Evolutionary conservation across 2,113 vertebrate genomes (phyloP).

Genomic region (Condylura cristata): DNA sequence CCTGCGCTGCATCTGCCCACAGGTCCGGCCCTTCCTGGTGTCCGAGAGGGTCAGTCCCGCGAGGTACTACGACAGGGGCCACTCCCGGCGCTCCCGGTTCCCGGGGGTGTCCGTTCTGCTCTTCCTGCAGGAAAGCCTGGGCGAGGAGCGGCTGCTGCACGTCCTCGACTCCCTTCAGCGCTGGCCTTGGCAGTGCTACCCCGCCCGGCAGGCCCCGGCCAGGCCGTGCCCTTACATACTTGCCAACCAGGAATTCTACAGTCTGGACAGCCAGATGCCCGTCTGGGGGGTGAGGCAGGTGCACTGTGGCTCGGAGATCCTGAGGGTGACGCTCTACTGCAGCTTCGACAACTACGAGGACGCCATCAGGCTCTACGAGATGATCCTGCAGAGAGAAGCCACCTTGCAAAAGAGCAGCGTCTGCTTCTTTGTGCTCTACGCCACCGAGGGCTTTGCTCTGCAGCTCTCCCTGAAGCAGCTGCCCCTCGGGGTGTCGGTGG

Average conservation of each 20-base stretch:
- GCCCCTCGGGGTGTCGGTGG: conserved; percentile 86
- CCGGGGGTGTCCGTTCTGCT: conserved; percentile 94
- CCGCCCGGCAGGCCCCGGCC: conserved; percentile 79
- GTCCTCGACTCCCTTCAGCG: conserved; percentile 91
- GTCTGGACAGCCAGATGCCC: conserved; percentile 92
- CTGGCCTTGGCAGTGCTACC: conserved; percentile 92
- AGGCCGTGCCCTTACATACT: conserved; percentile 78
- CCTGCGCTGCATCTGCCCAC: conserved; percentile 89
- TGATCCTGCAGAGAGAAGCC: conserved; percentile 89
- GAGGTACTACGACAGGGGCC: conserved; percentile 72
- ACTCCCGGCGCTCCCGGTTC: conserved; percentile 83
- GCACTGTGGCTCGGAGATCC: conserved; percentile 88
- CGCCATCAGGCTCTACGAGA: conserved; percentile 91
- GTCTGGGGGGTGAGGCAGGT: conserved; percentile 93
- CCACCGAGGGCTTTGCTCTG: conserved; percentile 78
- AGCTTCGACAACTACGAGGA: conserved; percentile 94
- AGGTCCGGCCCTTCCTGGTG: conserved; percentile 91
- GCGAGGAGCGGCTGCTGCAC: conserved; percentile 91
- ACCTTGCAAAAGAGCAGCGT: conserved; percentile 85
- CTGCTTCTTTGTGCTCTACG: conserved; percentile 89
- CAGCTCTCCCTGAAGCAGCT: conserved; percentile 95
- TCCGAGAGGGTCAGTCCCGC: conserved; percentile 89
- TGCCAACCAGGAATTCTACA: conserved; percentile 90
- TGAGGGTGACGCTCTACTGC: conserved; percentile 93
- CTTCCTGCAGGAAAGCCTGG: conserved; percentile 90